phyloP scores from a whole-genome alignment of 2,113 vertebrate genomes.

The Pitta sordida region DNA sequence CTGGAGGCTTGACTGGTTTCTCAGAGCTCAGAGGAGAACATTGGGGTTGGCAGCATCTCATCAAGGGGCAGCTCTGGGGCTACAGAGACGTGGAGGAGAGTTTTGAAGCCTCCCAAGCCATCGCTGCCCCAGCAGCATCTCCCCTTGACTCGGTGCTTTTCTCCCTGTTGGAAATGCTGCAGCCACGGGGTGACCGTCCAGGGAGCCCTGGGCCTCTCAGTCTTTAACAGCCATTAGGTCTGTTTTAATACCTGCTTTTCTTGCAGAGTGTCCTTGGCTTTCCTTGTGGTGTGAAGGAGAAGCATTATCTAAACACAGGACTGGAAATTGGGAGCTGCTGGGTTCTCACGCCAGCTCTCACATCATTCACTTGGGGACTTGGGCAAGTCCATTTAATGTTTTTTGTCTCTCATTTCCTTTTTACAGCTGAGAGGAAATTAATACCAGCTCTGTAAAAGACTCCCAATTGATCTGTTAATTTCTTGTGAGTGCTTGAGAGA shows the following conservation, averaged over 20 bases:
- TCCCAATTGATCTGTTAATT: conserved; percentile 65
- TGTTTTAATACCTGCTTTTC: not conserved
- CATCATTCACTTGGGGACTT: not conserved
- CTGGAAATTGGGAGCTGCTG: not conserved
- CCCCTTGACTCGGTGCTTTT: not conserved
- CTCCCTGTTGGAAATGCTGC: not conserved
- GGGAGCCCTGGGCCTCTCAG: not conserved
- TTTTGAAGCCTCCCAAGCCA: not conserved
- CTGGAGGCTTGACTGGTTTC: accelerated
- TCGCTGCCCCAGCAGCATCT: not conserved
- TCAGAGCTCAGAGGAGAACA: not conserved
- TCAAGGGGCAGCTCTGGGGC: not conserved
- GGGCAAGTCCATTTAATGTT: conserved; percentile 51
- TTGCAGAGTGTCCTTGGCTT: conserved; percentile 8
- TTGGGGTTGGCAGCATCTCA: accelerated
- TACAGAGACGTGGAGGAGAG: not conserved
- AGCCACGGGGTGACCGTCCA: not conserved
- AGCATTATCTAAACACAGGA: not conserved
- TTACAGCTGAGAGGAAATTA: conserved; percentile 50
- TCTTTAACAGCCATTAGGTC: not conserved
- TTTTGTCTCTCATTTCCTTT: conserved; percentile 46
- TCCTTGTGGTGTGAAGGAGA: conserved; percentile 20
- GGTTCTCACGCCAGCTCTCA: not conserved
- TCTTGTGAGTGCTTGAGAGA: conserved; percentile 35
- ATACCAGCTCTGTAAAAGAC: conserved; percentile 44